phyloP scores from a whole-genome alignment of 2,797 vertebrate species.

The Clarias laeviceps region DNA sequence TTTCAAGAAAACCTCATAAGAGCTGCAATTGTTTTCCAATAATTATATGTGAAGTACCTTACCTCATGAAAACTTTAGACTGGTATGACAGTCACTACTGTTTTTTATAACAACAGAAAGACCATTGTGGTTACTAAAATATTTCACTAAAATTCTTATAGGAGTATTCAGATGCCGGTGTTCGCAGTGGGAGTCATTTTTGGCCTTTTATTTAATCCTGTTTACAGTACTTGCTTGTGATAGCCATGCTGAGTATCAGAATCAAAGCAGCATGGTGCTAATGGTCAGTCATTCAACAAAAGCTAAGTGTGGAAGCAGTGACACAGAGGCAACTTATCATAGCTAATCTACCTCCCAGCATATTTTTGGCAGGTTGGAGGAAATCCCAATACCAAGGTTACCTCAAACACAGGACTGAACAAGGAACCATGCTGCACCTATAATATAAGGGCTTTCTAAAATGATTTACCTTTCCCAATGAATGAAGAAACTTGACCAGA shows the following conservation, averaged over 20 bases:
- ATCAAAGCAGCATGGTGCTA: conserved; percentile 65
- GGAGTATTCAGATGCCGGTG: conserved; percentile 19
- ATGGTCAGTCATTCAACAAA: conserved; percentile 56
- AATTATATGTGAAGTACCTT: background rate
- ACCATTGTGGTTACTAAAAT: background rate
- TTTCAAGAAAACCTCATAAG: background rate
- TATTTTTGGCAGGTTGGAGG: too few species aligned
- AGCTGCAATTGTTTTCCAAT: background rate
- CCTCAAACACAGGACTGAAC: too few species aligned
- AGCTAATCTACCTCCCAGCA: too few species aligned
- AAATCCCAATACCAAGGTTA: too few species aligned
- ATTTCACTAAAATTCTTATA: conserved; percentile 11
- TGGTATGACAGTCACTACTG: background rate
- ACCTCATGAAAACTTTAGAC: conserved; percentile 12
- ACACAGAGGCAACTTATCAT: conserved; percentile 5
- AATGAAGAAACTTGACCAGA: too few species aligned
- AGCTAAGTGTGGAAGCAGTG: conserved; percentile 36
- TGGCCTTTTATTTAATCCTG: background rate
- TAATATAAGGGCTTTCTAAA: too few species aligned
- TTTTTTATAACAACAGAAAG: conserved; percentile 7
- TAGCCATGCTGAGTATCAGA: conserved; percentile 61
- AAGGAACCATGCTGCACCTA: too few species aligned
- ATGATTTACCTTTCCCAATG: too few species aligned
- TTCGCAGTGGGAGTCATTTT: conserved; percentile 42
- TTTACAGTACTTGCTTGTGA: conserved; percentile 32